Base-by-base conservation (phyloP, 2,797 vertebrate species). In the Knipowitschia caucasica region DNA sequence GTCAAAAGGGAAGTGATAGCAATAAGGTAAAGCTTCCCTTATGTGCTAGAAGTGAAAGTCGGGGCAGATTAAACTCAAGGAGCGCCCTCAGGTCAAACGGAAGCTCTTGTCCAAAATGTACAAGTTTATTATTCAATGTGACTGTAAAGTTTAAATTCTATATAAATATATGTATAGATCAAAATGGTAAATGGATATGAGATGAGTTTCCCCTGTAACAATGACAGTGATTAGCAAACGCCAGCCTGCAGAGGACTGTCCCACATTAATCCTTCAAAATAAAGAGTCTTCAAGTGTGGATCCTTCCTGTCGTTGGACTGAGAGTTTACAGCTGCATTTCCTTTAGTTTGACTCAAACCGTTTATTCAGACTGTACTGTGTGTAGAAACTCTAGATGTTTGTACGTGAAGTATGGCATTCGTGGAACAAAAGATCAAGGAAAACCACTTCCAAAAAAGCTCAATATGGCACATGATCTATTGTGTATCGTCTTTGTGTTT, bases 361-460 rank as follows among this genome's bases (percentile, higher is more conserved):
- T 83, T 84, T 65, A 73, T 74, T 64, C 62, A 73, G 62, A 62
- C 77, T 87, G 85, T 88, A 75, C 65, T 17, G 50, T 80, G 80
- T 87, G 80, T 85, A 80, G 71, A 82, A 82, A 75, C 66, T 77
- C 54, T 88, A 81, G 81, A 80, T 81, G 85, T 86, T 85, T 83
- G 82, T 85, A 75, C 10, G 83, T 88, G 78, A 82, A 82, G 70
- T 87, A 71, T 75, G 75, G 71, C 80, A 63, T 71, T 80, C 74
- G 78, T 87, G 83, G 63, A 80, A 80, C 77, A 83, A 82, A 85
- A 73, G 61, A 73, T 76, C 67, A 78, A 60, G 58, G 67, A 77
- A 78, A 81, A 80, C 15, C 7, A 59, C 44, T 67, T 53, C 42
- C 56, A 71, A 80, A 79, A 66, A 69, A 78, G 30, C 50, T 77